A percentile compares a stretch with the other conserved stretches of the same genome.
These are phyloP conservation scores for Odiellus spinosus DNA, from an alignment of 2,888 invertebrate species.

Conservation along the genomic window DNA sequence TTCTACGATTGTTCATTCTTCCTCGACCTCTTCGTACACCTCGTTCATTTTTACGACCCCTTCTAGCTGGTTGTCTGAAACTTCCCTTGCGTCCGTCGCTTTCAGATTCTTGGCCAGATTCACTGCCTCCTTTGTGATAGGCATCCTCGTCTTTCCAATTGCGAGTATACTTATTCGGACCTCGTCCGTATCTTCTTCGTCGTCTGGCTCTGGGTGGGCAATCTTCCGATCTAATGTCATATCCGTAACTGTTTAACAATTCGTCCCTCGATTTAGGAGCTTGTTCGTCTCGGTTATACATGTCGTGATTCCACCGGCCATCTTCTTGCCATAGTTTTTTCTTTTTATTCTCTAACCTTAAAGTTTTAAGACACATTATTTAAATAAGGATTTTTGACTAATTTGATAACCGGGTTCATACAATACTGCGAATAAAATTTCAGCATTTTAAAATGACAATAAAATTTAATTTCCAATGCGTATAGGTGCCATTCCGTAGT, in stretches of 20 bases:
- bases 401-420: no score
- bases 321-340: conserved; percentile 22
- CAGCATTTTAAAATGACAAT: no score
- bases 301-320: conserved; percentile 70
- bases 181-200: conserved; percentile 71
- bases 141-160: conserved; percentile 89
- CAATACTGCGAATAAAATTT: no score
- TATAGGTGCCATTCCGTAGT: no score
- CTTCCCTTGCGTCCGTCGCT: conserved; percentile 1
- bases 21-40: background rate
- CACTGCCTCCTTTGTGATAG: conserved; percentile 36
- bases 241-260: conserved; percentile 70
- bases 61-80: conserved; percentile 2
- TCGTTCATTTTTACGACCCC: background rate
- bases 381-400: no score
- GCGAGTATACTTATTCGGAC: conserved; percentile 77
- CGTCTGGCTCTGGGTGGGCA: conserved; percentile 66
- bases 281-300: conserved; percentile 60
- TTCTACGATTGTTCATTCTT: background rate
- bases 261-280: conserved; percentile 72
- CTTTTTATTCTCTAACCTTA: conserved; percentile 8
- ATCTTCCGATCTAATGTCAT: conserved; percentile 85
- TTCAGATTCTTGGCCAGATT: no score
- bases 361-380: no score
- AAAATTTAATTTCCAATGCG: no score